These are phyloP conservation scores for Girardinichthys multiradiatus DNA, from an alignment of 2,113 vertebrate genomes.

Conservation along the genomic window DNA sequence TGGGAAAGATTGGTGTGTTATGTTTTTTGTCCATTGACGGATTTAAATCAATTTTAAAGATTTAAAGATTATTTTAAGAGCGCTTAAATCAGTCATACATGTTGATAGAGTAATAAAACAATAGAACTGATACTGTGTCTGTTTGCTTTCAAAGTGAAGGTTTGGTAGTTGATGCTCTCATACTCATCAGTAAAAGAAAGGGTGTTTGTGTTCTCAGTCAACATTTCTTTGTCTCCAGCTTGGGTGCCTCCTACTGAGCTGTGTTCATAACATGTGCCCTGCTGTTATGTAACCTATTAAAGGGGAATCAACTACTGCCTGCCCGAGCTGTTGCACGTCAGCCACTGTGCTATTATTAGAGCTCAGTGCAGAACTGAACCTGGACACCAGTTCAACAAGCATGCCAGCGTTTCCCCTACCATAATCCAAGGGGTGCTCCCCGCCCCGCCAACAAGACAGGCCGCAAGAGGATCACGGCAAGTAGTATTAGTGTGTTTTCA, in stretches of 20 bases:
- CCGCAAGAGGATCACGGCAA: too few relatives aligned
- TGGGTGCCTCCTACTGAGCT: constrained; percentile 37
- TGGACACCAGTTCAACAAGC: constrained; percentile 9
- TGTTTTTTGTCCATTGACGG: too few relatives aligned
- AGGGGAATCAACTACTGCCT: constrained; percentile 33
- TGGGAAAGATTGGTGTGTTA: not conserved
- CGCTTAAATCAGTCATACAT: too few relatives aligned
- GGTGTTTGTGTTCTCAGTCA: not conserved
- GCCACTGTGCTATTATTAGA: constrained; percentile 54
- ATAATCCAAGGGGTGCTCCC: too few relatives aligned
- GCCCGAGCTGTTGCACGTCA: constrained; percentile 26
- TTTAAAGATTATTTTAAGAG: too few relatives aligned
- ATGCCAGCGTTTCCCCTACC: too few relatives aligned
- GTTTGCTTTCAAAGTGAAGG: not conserved
- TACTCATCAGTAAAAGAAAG: too few relatives aligned
- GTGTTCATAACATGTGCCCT: constrained; percentile 42
- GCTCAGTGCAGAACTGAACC: constrained; percentile 4
- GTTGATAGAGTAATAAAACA: too few relatives aligned
- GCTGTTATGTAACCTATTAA: constrained; percentile 58
- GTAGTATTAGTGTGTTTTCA: too few relatives aligned
- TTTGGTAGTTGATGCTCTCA: too few relatives aligned
- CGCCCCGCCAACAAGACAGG: too few relatives aligned
- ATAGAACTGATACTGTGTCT: not conserved
- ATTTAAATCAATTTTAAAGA: too few relatives aligned
- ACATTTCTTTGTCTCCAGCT: not conserved